Evolutionary conservation across 1,140 invertebrate species (phyloP), one percentile per base, ranked within the genome.

Genomic region (Drosophila guanche): DNA sequence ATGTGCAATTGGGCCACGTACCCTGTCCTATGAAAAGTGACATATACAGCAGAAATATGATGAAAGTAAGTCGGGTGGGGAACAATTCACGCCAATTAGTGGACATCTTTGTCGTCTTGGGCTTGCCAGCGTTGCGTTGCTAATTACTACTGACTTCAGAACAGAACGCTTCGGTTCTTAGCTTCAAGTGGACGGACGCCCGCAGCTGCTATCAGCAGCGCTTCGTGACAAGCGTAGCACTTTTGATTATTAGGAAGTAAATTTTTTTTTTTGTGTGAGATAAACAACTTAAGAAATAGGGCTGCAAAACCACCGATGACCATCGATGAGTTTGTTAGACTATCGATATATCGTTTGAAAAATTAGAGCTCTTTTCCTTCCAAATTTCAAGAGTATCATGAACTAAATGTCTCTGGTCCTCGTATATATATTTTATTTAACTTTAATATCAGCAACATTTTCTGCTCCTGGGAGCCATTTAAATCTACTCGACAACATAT

Each of bases 41-140:
- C 92, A 98, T 97, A 81, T 98, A 98, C 5, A 95, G 91, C 25
- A 96, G 89, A 92, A 98, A 98, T 77, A 97, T 95, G 22, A 97
- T 85, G 79, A 95, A 93, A 84, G 95, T 96, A 77, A 94, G 92
- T 92, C 94, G 95, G 57, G 95, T 96, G 10, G 97, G 96, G 91
- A 98, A 98, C 54, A 98, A 91, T 91, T 96, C 96, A 42, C 90
- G 90, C 92, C 93, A 94, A 90, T 93, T 94, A 56, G 93, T 92
- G 42, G 75, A 76, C 90, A 91, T 91, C 46, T 67, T 76, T 33
- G 27, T 33, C 53, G 27, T 48, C 42, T 58, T 22, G 6, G 0
- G 8, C 22, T 58, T 77, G 59, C 55, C 59, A 81, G 67, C 62
- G 62, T 45, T 52, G 62, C 47, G 29, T 59, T 45, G 27, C 16